Evolutionary conservation across 2,113 vertebrate genomes (phyloP), one percentile per base, ranked within the genome.

Genomic region (Myiozetetes cayanensis): DNA sequence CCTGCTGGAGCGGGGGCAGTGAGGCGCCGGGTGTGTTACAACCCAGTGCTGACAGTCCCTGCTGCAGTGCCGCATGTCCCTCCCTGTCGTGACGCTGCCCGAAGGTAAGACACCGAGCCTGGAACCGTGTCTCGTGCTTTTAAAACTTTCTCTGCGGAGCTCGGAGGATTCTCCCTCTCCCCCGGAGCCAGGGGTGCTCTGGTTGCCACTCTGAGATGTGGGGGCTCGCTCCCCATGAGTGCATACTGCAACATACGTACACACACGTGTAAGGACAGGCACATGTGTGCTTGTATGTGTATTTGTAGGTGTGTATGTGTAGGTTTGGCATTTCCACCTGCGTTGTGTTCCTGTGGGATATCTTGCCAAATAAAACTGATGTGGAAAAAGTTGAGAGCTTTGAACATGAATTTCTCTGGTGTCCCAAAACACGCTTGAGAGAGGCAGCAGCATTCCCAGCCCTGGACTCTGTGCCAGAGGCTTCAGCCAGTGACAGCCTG

Each of bases 181-280:
- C 4, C 6, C 8, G 30, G 8, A 18, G 58, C n/a, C n/a, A 20
- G 44, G 6, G n/a, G 8, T 18, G 9, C 13, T n/a, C 35, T 6
- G 12, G 46, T 35, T 3, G 1, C 46, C 6, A 0, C 19, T 83
- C 17, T 2, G 7, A 27, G n/a, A 7, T 1, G 4, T 1, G 2
- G 56, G 43, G 49, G 16, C 1, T 50, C 8, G 5, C 59, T 53
- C 39, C 46, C 28, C 10, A 0, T 1, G 15, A 18, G 52, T 1
- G 2, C 6, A 31, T 27, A 13, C 9, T 4, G 44, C 2, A 2
- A 7, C 9, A 27, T 12, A 7, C 9, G 3, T 4, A 2, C 41
- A 14, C 43, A n/a, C 6, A 12, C 11, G 6, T 30, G 70, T 78
- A 5, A 31, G 53, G 53, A 9, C 8, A 20, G 55, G 39, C 46